Base-by-base conservation (phyloP, 1,140 invertebrate genomes). In the Delia radicum region DNA sequence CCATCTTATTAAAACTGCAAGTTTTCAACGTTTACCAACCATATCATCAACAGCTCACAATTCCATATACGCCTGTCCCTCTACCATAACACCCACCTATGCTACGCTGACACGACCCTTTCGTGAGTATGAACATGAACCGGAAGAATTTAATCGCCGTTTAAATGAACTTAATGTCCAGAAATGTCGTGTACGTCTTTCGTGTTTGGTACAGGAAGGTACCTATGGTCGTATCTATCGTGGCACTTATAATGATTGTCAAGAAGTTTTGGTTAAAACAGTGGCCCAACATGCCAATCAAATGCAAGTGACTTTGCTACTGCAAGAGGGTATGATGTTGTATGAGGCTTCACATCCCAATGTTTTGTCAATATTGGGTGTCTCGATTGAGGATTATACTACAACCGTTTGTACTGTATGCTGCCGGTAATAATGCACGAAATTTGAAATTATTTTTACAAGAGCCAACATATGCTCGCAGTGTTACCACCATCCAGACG, bases 401-500 rank as follows among this genome's bases (percentile, higher is more conserved):
- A 92, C 93, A 10, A n/a, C 96, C 95, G 5, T 94, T 96, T 86
- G 88, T 97, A 0, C 89, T 97, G 18, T 98, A 96, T 84, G 94
- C 94, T 2, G 93, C 94, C 87, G 85, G 80, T 3, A 90, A 91
- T 29, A 92, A 92, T 48, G 94, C 94, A 83, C 93, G 91, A 78
- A 97, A 98, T 86, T 89, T 98, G 82, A 98, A 98, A 87, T 92
- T 93, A 85, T 95, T 94, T 86, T 80, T 92, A n/a, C 84, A 89
- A 78, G 85, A 86, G 65, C 85, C 85, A 0, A 80, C 80, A 10
- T 85, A 82, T 73, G 95, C 88, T 88, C 86, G 91, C 67, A 93
- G 94, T 13, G 89, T 98, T 55, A 95, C 95, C 18, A 97, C 96
- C 4, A 95, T 97, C 83, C 96, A 98, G 87, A 91, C 98, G 7